A percentile compares a stretch with the other conserved stretches of the same genome.
These are phyloP conservation scores for Indri indri DNA, from an alignment of 2,113 vertebrate species.

Conservation along the genomic window DNA sequence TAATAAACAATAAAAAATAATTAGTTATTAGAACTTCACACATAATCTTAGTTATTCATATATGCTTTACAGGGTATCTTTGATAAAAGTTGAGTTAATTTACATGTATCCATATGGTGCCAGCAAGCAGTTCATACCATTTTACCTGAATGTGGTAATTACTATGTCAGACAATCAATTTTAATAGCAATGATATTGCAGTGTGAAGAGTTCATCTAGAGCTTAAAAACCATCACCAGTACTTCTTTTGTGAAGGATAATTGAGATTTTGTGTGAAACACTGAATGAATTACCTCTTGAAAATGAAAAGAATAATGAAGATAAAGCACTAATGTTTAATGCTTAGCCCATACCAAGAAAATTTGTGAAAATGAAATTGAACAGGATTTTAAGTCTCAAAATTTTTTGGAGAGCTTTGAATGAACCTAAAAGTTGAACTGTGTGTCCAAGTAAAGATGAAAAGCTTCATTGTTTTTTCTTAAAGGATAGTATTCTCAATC, in stretches of 20 bases:
- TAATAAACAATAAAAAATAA: conserved; percentile 61
- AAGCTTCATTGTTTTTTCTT: neutral
- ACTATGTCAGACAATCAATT: conserved; percentile 57
- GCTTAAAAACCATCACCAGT: conserved; percentile 44
- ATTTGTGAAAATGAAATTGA: conserved; percentile 55
- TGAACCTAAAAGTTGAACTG: conserved; percentile 27
- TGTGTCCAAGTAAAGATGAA: conserved; percentile 7
- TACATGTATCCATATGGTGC: conserved; percentile 66
- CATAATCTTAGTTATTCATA: conserved; percentile 50
- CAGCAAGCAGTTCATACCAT: conserved; percentile 58
- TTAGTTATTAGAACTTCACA: conserved; percentile 54
- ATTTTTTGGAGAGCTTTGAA: conserved; percentile 20
- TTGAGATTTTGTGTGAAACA: conserved; percentile 61
- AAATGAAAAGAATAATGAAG: conserved; percentile 57
- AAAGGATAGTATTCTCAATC: neutral
- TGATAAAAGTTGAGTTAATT: conserved; percentile 66
- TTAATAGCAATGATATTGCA: conserved; percentile 58
- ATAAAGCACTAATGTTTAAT: conserved; percentile 59
- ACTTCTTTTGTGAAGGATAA: conserved; percentile 59
- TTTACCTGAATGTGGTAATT: conserved; percentile 66
- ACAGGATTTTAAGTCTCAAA: conserved; percentile 3
- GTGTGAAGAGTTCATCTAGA: conserved; percentile 65
- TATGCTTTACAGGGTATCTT: conserved; percentile 40
- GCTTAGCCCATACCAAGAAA: conserved; percentile 44
- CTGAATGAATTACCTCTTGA: conserved; percentile 55